These are phyloP conservation scores for Caprella mutica DNA, from an alignment of 2,888 invertebrate genomes.

Conservation along the genomic window DNA sequence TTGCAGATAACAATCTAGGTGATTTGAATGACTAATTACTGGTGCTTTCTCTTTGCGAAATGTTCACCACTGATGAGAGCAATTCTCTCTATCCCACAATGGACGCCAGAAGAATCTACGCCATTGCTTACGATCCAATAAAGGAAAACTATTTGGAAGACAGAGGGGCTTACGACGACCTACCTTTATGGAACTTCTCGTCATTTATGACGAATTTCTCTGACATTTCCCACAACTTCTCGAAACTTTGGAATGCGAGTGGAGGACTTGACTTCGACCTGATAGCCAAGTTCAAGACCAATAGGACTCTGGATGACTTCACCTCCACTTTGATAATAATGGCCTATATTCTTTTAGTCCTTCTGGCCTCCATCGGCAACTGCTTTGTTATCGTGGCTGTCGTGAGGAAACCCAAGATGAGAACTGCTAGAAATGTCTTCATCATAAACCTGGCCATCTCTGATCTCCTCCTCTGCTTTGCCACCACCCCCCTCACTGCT, in stretches of 20 bases:
- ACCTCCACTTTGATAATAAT: too few relatives aligned
- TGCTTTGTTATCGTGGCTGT: conserved; percentile 67
- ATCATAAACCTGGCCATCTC: conserved; percentile 73
- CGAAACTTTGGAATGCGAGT: conserved; percentile 16
- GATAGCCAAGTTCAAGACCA: conserved; percentile 26
- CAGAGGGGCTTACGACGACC: too few relatives aligned
- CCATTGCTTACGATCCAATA: too few relatives aligned
- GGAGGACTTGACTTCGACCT: conserved; percentile 16
- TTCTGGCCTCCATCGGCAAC: conserved; percentile 71
- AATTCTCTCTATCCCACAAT: too few relatives aligned
- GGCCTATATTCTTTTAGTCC: conserved; percentile 47
- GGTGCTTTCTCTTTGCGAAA: too few relatives aligned
- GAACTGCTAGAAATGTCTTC: conserved; percentile 85
- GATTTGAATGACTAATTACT: too few relatives aligned
- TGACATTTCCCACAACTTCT: conserved; percentile 8
- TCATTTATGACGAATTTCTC: too few relatives aligned
- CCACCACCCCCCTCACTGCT: conserved; percentile 80
- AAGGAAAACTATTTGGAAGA: too few relatives aligned
- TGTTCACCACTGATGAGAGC: too few relatives aligned
- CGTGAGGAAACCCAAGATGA: conserved; percentile 72
- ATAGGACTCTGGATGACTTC: conserved; percentile 15
- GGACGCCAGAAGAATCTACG: too few relatives aligned
- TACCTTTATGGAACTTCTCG: too few relatives aligned
- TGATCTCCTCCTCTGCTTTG: conserved; percentile 71
- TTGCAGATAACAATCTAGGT: too few relatives aligned